Evolutionary conservation across 2,113 vertebrate genomes (phyloP).

Genomic region (Herpailurus yagouaroundi): DNA sequence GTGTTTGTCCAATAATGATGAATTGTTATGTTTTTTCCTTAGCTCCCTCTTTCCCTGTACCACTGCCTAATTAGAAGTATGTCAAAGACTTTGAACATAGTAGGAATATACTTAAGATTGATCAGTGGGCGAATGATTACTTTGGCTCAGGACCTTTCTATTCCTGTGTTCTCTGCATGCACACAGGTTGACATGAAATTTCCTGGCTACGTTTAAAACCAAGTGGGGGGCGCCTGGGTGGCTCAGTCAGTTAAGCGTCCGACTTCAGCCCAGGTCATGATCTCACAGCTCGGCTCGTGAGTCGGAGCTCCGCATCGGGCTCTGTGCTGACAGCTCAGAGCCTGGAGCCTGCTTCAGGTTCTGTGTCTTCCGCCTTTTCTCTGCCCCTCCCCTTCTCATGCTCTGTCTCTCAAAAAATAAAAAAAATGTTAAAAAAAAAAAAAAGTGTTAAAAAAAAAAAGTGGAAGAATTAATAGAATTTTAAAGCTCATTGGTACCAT

Average conservation of each 20-base stretch:
- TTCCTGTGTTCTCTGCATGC: background rate
- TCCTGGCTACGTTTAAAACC: background rate
- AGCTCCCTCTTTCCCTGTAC: background rate
- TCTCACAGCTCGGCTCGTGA: too few relatives aligned
- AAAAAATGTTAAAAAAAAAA: too few relatives aligned
- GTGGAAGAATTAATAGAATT: background rate
- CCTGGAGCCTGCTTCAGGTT: too few relatives aligned
- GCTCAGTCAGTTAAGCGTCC: too few relatives aligned
- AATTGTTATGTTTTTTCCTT: constrained; percentile 1
- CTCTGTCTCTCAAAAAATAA: too few relatives aligned
- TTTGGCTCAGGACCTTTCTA: background rate
- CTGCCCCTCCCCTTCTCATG: too few relatives aligned
- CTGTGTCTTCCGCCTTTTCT: too few relatives aligned
- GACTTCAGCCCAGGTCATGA: too few relatives aligned
- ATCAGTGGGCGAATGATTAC: background rate
- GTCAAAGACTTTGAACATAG: constrained; percentile 20
- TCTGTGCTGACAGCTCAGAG: too few relatives aligned
- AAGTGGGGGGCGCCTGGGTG: background rate
- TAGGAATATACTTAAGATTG: background rate
- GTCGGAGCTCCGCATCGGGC: too few relatives aligned
- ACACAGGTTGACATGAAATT: background rate
- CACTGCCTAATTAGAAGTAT: constrained; percentile 21
- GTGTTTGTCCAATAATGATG: background rate
- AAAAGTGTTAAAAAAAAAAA: background rate
- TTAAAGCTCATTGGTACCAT: background rate